Percentiles rank a stretch among this genome's conserved stretches.
phyloP scores from a whole-genome alignment of 2,797 vertebrate species.

The Pantherophis vulpinus region DNA sequence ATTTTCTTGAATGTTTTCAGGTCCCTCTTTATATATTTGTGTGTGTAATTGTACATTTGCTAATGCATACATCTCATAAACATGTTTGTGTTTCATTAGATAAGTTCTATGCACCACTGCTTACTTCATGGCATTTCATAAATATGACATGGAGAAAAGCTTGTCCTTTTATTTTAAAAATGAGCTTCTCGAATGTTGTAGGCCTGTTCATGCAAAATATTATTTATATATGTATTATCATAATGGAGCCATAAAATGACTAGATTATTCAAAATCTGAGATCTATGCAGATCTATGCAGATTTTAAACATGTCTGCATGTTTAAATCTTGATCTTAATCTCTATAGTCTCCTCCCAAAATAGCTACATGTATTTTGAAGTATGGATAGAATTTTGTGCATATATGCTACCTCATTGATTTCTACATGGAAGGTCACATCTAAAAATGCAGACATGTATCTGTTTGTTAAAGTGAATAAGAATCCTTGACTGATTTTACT shows the following conservation, averaged over 20 bases:
- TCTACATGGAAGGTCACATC: neutral
- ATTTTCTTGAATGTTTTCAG: conserved; percentile 64
- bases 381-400: neutral
- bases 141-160: conserved; percentile 35
- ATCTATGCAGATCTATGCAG: neutral
- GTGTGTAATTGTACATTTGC: conserved; percentile 68
- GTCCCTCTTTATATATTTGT: conserved; percentile 64
- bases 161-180: neutral
- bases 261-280: neutral
- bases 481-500: neutral
- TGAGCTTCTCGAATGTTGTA: neutral
- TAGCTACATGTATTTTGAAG: neutral
- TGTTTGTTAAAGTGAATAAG: neutral
- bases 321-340: neutral
- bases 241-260: neutral
- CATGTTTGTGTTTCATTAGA: conserved; percentile 55
- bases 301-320: neutral
- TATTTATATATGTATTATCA: neutral
- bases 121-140: conserved; percentile 61
- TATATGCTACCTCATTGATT: neutral
- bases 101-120: conserved; percentile 53
- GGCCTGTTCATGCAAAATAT: neutral
- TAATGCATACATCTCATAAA: conserved; percentile 65
- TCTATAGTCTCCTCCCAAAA: neutral
- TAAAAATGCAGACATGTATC: neutral